Conservation (phyloP, 2,113 vertebrate species). For the Pterocles burchelli region DNA sequence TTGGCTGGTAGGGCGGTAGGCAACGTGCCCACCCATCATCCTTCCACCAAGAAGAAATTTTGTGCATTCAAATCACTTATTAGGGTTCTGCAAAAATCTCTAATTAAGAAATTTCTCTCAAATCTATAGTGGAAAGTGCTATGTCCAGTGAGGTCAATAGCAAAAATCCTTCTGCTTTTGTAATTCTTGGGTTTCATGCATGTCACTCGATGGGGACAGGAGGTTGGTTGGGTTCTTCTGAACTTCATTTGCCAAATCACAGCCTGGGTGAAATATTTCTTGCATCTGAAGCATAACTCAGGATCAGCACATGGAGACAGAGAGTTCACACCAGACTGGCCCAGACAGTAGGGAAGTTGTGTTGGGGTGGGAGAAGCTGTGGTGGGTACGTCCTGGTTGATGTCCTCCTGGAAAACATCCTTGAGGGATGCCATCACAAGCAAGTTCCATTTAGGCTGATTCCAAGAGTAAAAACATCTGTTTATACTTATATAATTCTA, state of each 20-base stretch:
- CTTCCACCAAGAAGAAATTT: neutral
- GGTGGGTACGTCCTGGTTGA: neutral
- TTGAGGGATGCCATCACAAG: neutral
- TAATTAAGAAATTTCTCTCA: neutral
- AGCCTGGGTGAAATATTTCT: neutral
- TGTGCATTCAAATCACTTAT: neutral
- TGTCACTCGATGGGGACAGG: neutral
- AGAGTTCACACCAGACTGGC: neutral
- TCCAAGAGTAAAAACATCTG: neutral
- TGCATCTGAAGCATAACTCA: neutral
- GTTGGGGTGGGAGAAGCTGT: neutral
- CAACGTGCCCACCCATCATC: rapidly evolving
- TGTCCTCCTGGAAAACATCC: neutral
- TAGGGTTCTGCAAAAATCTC: neutral
- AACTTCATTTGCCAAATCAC: neutral
- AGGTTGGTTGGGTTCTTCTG: neutral
- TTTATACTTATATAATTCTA: neutral
- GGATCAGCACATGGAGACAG: neutral
- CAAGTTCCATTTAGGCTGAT: neutral
- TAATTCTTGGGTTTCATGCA: neutral
- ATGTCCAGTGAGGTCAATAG: neutral
- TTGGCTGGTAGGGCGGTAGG: neutral
- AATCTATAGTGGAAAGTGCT: neutral
- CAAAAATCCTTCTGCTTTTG: neutral
- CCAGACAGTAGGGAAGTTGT: neutral